A percentile compares a stretch with the other conserved stretches of the same genome.
Evolutionary conservation across 1,140 invertebrate species (phyloP).

Genomic region (Heliconius congener): DNA sequence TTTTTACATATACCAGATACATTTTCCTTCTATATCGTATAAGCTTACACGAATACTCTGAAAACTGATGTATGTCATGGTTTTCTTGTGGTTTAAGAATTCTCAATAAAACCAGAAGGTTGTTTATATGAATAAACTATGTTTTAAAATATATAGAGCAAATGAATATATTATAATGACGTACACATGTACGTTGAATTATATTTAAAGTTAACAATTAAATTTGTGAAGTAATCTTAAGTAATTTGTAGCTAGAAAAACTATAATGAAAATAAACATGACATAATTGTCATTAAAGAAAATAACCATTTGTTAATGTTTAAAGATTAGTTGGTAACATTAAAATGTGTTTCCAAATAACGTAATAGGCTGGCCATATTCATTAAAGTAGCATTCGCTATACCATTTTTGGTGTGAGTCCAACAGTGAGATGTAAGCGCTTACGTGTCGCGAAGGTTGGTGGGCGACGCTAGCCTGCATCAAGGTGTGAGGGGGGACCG

Average conservation of each 20-base stretch:
- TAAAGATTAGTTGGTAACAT: not conserved
- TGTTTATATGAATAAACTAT: not conserved
- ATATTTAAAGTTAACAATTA: not conserved
- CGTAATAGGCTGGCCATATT: slow-evolving; percentile 32
- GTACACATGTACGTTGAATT: not conserved
- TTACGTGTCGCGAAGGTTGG: slow-evolving; percentile 77
- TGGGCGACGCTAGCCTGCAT: slow-evolving; percentile 55
- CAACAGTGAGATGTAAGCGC: slow-evolving; percentile 71
- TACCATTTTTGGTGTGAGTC: slow-evolving; percentile 75
- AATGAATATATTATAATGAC: not conserved
- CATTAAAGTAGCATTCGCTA: slow-evolving; percentile 62
- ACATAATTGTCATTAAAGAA: not conserved
- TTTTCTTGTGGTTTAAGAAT: slow-evolving; percentile 19
- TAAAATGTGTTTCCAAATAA: slow-evolving; percentile 24
- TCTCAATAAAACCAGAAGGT: not conserved
- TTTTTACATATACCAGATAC: not conserved
- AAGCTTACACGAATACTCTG: slow-evolving; percentile 16
- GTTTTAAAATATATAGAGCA: not conserved
- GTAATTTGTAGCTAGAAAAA: not conserved
- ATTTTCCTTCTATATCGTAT: slow-evolving; percentile 16
- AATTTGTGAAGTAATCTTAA: not conserved
- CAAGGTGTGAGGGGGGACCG: slow-evolving; percentile 62
- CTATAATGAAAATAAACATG: not conserved
- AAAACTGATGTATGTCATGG: slow-evolving; percentile 24
- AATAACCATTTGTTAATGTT: not conserved